Base-by-base conservation (phyloP, 2,797 vertebrate species). In the Lagorchestes hirsutus region DNA sequence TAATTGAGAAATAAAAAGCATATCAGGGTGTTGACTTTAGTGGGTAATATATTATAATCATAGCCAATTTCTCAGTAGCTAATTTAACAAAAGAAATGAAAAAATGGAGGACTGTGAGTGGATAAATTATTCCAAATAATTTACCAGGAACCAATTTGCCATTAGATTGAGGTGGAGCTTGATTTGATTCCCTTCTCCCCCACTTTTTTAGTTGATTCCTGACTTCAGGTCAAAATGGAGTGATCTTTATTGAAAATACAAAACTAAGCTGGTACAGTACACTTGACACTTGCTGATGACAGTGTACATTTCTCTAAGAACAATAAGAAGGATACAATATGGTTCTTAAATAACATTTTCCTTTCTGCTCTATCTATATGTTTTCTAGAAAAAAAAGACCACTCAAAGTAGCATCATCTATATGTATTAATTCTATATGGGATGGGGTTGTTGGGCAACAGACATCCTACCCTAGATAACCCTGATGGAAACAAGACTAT, bases 21-120 rank as follows among this genome's bases (percentile, higher is more conserved):
- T n/a, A 24, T 22, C 46, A 62, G 16, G 16, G 22, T 87, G 46
- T 87, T 27, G 22, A 50, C 74, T 87, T 50, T 22, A 82, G 22
- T 87, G 74, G 74, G 74, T 87, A 87, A 27, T 87, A 87, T 11
- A 87, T 87, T 87, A 87, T 46, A 87, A 87, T 87, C 40, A 87
- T 27, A 87, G 40, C 40, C 24, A 87, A 87, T 87, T 87, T 87
- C 3, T 87, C 10, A 87, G 74, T 18, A 87, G 74, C 74, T 87
- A 87, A 87, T 87, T 87, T 87, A 87, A 87, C 74, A 87, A 87
- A 46, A 87, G 8, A 87, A 82, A 87, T 46, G 74, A 87, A 87
- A 58, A 87, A 87, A 8, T 50, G 22, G n/a, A 87, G 40, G 74
- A 46, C 22, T 27, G 13, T 50, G n/a, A 87, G 22, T 82, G 18